These are phyloP conservation scores for Diorhabda carinulata DNA, from an alignment of 1,140 invertebrate genomes.

Conservation along the genomic window DNA sequence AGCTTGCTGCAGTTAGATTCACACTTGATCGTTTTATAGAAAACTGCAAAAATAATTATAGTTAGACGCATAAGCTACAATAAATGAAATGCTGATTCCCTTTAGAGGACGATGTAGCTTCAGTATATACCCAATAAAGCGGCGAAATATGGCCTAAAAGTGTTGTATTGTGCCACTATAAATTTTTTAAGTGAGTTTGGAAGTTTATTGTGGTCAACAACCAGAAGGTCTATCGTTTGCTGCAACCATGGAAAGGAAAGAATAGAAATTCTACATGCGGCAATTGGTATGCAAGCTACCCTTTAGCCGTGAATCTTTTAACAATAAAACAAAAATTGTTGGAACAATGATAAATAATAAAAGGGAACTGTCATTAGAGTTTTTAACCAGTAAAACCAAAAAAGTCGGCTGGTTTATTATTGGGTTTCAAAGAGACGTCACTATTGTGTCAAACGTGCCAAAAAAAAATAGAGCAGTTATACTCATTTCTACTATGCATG, in stretches of 20 bases:
- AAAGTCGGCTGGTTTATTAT: conserved; percentile 28
- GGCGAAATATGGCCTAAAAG: conserved; percentile 46
- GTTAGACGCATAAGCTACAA: conserved; percentile 27
- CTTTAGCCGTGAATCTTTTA: conserved; percentile 30
- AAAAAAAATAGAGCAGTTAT: not conserved
- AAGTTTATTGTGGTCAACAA: conserved; percentile 42
- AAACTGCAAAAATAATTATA: conserved; percentile 38
- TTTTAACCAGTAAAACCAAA: conserved; percentile 26
- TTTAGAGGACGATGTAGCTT: conserved; percentile 46
- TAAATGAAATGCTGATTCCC: conserved; percentile 45
- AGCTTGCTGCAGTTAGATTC: conserved; percentile 40
- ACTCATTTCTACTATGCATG: not conserved
- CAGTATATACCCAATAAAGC: conserved; percentile 51
- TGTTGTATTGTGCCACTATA: conserved; percentile 19
- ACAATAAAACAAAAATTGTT: conserved; percentile 37
- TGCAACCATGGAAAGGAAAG: conserved; percentile 29
- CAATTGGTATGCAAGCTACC: conserved; percentile 36
- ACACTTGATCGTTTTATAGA: conserved; percentile 40
- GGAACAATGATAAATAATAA: conserved; percentile 43
- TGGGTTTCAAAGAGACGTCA: conserved; percentile 32
- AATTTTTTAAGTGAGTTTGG: conserved; percentile 22
- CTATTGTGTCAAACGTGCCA: conserved; percentile 32
- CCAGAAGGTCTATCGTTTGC: conserved; percentile 33
- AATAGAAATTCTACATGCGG: conserved; percentile 37
- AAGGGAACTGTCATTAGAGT: conserved; percentile 3